Percentiles rank a stretch among this genome's conserved stretches.
Conservation (phyloP, 2,888 invertebrate species). For the Lasioglossum zephyrum region DNA sequence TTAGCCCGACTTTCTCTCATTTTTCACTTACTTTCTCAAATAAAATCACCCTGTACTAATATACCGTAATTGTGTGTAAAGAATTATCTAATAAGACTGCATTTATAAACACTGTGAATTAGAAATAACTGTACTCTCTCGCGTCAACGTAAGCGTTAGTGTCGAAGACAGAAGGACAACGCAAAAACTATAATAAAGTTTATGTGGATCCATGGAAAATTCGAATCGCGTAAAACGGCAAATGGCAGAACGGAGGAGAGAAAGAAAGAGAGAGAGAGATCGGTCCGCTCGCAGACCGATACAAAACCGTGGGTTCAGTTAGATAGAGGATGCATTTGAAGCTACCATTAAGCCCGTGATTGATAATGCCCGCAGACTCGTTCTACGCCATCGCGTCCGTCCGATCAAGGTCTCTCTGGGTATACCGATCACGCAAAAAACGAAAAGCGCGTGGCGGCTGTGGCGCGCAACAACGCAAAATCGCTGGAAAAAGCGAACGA, state of each 20-base stretch:
- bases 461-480: slow-evolving; percentile 66
- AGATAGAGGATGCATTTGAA: slow-evolving; percentile 77
- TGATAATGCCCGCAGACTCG: slow-evolving; percentile 80
- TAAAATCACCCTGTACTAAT: too few relatives aligned
- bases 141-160: too few relatives aligned
- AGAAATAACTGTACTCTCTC: too few relatives aligned
- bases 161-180: too few relatives aligned
- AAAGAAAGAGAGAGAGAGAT: slow-evolving; percentile 26
- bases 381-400: slow-evolving; percentile 76
- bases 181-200: slow-evolving; percentile 44
- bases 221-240: slow-evolving; percentile 31
- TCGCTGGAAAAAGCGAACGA: slow-evolving; percentile 65
- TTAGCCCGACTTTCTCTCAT: too few relatives aligned
- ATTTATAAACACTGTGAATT: too few relatives aligned
- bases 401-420: slow-evolving; percentile 74
- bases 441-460: slow-evolving; percentile 59
- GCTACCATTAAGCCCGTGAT: slow-evolving; percentile 79
- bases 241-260: slow-evolving; percentile 24
- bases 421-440: slow-evolving; percentile 73
- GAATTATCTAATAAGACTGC: too few relatives aligned
- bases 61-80: too few relatives aligned
- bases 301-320: slow-evolving; percentile 62
- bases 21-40: too few relatives aligned
- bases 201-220: slow-evolving; percentile 28
- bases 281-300: slow-evolving; percentile 53